Evolutionary conservation across 2,888 invertebrate species (phyloP).

Genomic region (Caenorhabditis becei): DNA sequence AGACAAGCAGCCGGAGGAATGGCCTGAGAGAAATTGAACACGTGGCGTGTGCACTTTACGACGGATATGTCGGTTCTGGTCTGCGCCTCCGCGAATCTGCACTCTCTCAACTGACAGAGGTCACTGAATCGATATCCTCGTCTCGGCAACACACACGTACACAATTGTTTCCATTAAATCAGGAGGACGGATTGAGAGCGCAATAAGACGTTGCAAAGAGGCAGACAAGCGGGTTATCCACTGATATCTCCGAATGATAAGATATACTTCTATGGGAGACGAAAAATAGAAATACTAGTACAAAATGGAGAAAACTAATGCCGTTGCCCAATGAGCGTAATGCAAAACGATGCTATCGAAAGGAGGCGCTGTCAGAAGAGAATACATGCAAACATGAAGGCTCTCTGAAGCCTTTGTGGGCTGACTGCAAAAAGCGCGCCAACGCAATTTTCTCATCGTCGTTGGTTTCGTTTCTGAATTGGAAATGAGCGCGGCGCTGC

Average conservation of each 20-base stretch:
- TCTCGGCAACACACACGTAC: constrained; percentile 24
- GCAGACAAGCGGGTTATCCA: neutral
- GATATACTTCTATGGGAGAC: neutral
- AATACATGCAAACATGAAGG: constrained; percentile 27
- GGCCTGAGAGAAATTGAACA: constrained; percentile 51
- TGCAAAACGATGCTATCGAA: constrained; percentile 39
- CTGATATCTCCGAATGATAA: constrained; percentile 17
- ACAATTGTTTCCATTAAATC: constrained; percentile 43
- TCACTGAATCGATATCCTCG: constrained; percentile 40
- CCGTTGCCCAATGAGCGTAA: neutral
- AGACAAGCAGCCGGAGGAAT: constrained; percentile 7
- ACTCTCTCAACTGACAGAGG: constrained; percentile 21
- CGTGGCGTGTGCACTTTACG: constrained; percentile 59
- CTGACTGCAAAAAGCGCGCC: neutral
- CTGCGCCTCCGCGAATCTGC: constrained; percentile 24
- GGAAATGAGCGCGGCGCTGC: constrained; percentile 21
- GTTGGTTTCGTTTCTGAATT: constrained; percentile 38
- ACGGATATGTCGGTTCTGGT: constrained; percentile 2
- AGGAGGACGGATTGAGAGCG: neutral
- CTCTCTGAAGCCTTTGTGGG: constrained; percentile 31
- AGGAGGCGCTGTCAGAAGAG: constrained; percentile 5
- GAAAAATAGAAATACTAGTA: constrained; percentile 5
- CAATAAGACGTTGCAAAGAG: neutral
- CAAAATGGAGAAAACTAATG: constrained; percentile 17
- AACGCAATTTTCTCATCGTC: constrained; percentile 38